Evolutionary conservation across 2,888 invertebrate species (phyloP).

Genomic region (Cheiracanthium punctorium): DNA sequence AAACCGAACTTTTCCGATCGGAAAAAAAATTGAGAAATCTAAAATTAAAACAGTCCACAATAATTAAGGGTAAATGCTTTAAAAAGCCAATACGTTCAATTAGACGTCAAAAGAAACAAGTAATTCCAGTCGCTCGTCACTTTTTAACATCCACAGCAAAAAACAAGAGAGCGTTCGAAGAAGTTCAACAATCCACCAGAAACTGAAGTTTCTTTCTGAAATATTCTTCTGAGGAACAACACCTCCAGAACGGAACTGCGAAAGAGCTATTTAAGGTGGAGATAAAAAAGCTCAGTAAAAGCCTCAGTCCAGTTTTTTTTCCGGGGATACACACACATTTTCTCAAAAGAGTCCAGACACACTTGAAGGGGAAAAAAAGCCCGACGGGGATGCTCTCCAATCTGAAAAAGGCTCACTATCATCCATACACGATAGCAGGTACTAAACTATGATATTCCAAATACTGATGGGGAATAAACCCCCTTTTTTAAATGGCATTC

Average conservation of each 20-base stretch:
- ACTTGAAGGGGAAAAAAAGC: conserved; percentile 24
- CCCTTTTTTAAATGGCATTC: conserved; percentile 17
- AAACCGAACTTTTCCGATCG: too few relatives aligned
- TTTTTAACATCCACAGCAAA: too few relatives aligned
- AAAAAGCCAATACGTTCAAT: too few relatives aligned
- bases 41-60: too few relatives aligned
- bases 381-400: conserved; percentile 33
- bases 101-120: too few relatives aligned
- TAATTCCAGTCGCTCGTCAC: too few relatives aligned
- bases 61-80: too few relatives aligned
- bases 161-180: too few relatives aligned
- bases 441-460: neutral
- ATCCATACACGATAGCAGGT: neutral
- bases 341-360: conserved; percentile 51
- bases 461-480: neutral
- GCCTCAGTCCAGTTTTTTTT: conserved; percentile 28
- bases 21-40: too few relatives aligned
- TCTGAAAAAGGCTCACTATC: conserved; percentile 7
- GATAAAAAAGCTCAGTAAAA: conserved; percentile 35
- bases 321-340: conserved; percentile 34
- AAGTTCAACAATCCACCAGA: neutral
- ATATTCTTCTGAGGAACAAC: too few relatives aligned
- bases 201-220: too few relatives aligned
- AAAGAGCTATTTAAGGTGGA: conserved; percentile 53
- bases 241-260: neutral